Evolutionary conservation across 2,113 vertebrate genomes (phyloP).

Genomic region (Pedetes capensis): DNA sequence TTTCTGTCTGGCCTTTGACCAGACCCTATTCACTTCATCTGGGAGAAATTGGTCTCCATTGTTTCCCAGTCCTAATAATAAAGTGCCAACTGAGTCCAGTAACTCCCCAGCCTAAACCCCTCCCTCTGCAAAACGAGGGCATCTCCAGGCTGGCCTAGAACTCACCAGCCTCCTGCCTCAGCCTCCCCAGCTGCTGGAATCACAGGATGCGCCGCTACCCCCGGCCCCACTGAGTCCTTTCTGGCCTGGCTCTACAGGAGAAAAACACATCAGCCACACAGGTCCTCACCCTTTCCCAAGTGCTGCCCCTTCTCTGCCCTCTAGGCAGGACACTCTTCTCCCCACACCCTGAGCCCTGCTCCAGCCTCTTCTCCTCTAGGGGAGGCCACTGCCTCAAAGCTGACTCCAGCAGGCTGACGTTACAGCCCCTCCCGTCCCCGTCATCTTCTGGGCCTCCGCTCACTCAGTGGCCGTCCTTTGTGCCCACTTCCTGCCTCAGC

Average conservation of each 20-base stretch:
- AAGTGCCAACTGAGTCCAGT: not conserved
- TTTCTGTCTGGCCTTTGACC: not conserved
- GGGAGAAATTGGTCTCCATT: not conserved
- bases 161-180: too few species aligned
- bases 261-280: not conserved
- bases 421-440: not conserved
- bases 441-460: not conserved
- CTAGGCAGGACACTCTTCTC: fast-evolving
- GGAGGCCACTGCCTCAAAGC: not conserved
- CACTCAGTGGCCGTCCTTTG: not conserved
- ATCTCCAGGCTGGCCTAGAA: not conserved
- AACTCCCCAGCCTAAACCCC: not conserved
- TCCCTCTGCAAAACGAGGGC: not conserved
- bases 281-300: too few species aligned
- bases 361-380: not conserved
- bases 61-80: not conserved
- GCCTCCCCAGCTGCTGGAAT: too few species aligned
- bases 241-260: not conserved
- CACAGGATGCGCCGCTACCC: too few species aligned
- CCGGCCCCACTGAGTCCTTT: too few species aligned
- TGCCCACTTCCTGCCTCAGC: not conserved
- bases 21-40: not conserved
- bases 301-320: not conserved
- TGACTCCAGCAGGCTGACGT: not conserved
- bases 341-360: not conserved